Percentiles rank a stretch among this genome's conserved stretches.
phyloP scores from a whole-genome alignment of 2,797 vertebrate genomes.

The Enteromius thamalakanensis region DNA sequence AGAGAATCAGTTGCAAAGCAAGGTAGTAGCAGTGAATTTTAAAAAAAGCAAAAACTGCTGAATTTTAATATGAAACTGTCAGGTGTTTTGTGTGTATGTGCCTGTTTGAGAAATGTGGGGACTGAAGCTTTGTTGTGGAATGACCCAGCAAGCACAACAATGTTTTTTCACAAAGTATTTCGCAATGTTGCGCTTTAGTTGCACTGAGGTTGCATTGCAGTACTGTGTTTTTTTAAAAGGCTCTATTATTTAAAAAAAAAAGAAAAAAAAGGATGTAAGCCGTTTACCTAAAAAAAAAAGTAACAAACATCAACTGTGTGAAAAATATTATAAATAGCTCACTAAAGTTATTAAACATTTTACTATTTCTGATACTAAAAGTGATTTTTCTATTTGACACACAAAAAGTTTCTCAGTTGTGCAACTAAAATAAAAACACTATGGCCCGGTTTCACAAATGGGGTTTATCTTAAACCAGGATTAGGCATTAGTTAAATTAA shows the following conservation, averaged over 20 bases:
- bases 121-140: conserved; percentile 25
- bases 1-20: background rate
- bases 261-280: background rate
- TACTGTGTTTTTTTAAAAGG: background rate
- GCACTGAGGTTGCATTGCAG: background rate
- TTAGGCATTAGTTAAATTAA: too few species aligned
- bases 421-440: background rate
- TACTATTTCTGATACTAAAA: background rate
- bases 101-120: conserved; percentile 28
- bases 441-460: too few species aligned
- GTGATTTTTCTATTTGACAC: background rate
- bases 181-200: conserved; percentile 1
- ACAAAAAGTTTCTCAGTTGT: background rate
- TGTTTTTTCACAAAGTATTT: background rate
- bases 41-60: background rate
- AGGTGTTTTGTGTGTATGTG: conserved; percentile 32
- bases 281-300: background rate
- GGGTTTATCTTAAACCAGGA: too few species aligned
- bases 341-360: background rate
- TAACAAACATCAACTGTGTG: background rate
- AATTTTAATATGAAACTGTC: conserved; percentile 32
- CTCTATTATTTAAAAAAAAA: background rate
- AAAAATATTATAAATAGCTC: background rate
- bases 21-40: background rate
- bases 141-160: conserved; percentile 25